phyloP scores from a whole-genome alignment of 2,113 vertebrate species.

The Saguinus midas region DNA sequence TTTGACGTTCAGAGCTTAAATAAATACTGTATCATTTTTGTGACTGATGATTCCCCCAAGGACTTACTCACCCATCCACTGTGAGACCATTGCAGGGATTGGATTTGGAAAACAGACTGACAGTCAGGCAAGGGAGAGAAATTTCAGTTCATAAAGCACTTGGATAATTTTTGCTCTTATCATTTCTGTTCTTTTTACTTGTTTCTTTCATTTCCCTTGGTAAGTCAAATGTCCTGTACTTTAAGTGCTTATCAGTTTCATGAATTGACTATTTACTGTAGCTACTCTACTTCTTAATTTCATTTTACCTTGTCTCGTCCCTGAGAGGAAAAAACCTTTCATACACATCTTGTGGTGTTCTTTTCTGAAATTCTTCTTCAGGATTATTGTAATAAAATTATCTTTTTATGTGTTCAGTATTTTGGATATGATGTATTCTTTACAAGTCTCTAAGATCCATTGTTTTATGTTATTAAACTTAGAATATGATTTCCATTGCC shows the following conservation, averaged over 20 bases:
- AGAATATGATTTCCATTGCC: not conserved
- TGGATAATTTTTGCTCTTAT: not conserved
- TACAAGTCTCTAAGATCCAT: not conserved
- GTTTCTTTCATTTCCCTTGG: slow-evolving; percentile 20
- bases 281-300: not conserved
- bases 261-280: not conserved
- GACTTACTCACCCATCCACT: not conserved
- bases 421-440: not conserved
- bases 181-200: not conserved
- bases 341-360: not conserved
- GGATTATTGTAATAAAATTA: not conserved
- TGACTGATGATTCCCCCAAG: not conserved
- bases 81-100: not conserved
- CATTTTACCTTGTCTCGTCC: not conserved
- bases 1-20: not conserved
- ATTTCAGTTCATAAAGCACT: not conserved
- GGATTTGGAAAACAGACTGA: not conserved
- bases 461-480: not conserved
- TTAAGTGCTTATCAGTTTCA: slow-evolving; percentile 16
- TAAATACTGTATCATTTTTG: not conserved
- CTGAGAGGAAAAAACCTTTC: not conserved
- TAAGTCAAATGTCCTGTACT: not conserved
- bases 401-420: not conserved
- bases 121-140: not conserved
- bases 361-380: not conserved